Base-by-base conservation (phyloP, 2,888 invertebrate species). In the Apotomis betuletana region DNA sequence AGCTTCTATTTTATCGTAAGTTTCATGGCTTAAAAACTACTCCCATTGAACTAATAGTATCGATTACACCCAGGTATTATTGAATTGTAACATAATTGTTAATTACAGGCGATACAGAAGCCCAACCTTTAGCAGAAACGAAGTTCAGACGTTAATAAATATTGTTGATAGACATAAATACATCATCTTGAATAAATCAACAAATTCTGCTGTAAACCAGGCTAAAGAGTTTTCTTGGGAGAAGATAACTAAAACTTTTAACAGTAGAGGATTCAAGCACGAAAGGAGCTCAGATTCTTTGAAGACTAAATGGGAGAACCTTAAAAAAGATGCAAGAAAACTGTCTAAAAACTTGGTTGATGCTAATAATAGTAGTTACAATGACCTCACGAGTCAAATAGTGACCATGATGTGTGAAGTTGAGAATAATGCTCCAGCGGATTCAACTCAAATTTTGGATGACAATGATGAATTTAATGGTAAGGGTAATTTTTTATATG, bases 261-360 rank as follows among this genome's bases (percentile, higher is more conserved):
- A 92, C 73, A 83, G 76, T 8, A 78, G 81, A 65, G 85, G 84
- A 4, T 83, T 88, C 57, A 80, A 77, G 55, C 75, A 84, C 73
- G 76, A 79, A 1, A 85, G 92, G 72, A 85, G 77, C 74, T 71
- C 77, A 13, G 88, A 90, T 54, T 81, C 79, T 51, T 79, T 92
- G 64, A 91, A 85, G 79, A 85, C 78, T 2, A 92, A 91, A 78
- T 92, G 90, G 90, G 87, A 88, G 4, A 92, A 92, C 75, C 77
- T 93, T 49, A 91, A 91, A 70, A 87, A 81, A 58, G 79, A 80
- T 36, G 86, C 85, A 8, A 84, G 84, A 52, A 88, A 82, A 73
- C 36, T 82, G 2, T 79, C 87, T 8, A 86, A 86, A 70, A 89
- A 88, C 77, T 69, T 87, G 71, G 77, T 86, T 61, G 84, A 88